Base-by-base conservation (phyloP, 1,140 invertebrate genomes). In the Archegozetes longisetosus region DNA sequence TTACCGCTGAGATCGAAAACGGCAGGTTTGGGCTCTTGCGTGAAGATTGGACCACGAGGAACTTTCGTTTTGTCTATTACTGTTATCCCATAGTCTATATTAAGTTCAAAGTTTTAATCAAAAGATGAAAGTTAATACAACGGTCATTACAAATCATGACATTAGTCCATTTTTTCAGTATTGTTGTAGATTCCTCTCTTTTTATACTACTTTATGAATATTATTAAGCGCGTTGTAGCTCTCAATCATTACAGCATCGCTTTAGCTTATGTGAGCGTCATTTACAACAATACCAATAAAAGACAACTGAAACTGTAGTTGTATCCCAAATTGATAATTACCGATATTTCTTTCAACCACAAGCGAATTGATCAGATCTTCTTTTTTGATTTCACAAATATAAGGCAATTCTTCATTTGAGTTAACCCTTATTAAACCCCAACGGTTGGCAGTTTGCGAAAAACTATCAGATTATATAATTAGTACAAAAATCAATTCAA, bases 11-110 rank as follows among this genome's bases (percentile, higher is more conserved):
- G 75, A 75, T 93, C 88, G 74, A 86, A 93, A 47, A 87, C 84
- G 24, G 79, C 83, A 68, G 84, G 78, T 24, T 78, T 74, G 0
- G 91, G 90, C 70, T 95, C 85, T 66, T 81, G 82, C 25, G 86
- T 83, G 69, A 95, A 92, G 69, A 81, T 85, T 14, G 91, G 91
- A 0, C 88, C 90, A 65, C 82, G 75, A 0, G 88, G 88, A 64
- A 94, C 81, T 68, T 81, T 80, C 61, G 81, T 77, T 6, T 84
- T 81, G 71, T 95, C 84, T 67, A 76, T 77, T 52, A 82, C 73
- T 63, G 80, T 75, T 23, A 86, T 68, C 1, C 90, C 90, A 77
- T 92, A 94, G 32, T 85, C 82, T 70, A 84, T 27, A 13, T n/a
- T n/a, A n/a, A n/a, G n/a, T n/a, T n/a, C n/a, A n/a, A n/a, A n/a